Percentiles rank a stretch among this genome's conserved stretches.
These are phyloP conservation scores for Montipora efflorescens DNA, from an alignment of 64 coral and sea anemone species.

Conservation along the genomic window DNA sequence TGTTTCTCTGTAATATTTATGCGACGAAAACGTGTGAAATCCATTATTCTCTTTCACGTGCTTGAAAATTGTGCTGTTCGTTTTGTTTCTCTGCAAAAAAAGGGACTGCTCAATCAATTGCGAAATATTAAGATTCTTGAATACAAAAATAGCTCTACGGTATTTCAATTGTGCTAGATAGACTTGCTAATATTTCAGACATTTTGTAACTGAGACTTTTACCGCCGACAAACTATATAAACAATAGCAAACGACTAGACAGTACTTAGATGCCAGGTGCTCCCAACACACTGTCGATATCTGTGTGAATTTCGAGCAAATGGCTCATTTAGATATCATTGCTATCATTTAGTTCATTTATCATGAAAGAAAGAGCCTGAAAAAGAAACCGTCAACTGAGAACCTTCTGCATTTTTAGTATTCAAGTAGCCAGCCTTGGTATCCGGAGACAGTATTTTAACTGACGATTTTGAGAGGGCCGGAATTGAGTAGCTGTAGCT, in stretches of 20 bases:
- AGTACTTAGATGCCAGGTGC: not conserved
- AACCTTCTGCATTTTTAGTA: no score
- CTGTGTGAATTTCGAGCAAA: not conserved
- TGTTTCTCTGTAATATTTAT: constrained; percentile 44
- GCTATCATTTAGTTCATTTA: not conserved
- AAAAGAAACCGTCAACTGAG: not conserved
- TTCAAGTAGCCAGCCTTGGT: no score
- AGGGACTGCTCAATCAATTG: not conserved
- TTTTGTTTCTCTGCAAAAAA: constrained; percentile 33
- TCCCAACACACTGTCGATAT: not conserved
- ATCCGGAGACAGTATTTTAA: not conserved
- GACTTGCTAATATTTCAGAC: no score
- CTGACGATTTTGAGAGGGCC: no score
- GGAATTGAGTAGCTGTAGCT: no score
- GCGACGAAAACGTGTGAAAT: constrained; percentile 45
- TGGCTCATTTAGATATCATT: not conserved
- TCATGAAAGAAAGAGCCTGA: not conserved
- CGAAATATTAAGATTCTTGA: not conserved
- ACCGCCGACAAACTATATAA: not conserved
- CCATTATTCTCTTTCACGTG: constrained; percentile 23
- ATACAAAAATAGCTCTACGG: not conserved
- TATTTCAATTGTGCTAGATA: not conserved
- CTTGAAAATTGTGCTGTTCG: constrained; percentile 62
- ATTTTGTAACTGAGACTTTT: not conserved
- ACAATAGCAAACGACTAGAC: not conserved